phyloP scores from a whole-genome alignment of 2,797 vertebrate species.

The Chelmon rostratus region DNA sequence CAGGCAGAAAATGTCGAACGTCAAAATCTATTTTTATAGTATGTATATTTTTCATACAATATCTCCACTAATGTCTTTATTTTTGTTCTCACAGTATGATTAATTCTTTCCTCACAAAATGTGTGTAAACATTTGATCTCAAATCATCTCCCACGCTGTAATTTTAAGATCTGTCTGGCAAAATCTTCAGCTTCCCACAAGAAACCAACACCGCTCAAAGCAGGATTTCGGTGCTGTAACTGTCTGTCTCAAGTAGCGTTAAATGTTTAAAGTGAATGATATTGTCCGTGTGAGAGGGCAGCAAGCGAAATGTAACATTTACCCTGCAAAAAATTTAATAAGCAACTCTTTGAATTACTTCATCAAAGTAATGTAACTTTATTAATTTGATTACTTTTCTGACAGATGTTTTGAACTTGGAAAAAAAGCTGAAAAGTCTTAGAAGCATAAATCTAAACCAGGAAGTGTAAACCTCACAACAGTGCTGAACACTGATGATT shows the following conservation, averaged over 20 bases:
- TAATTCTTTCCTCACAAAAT: not conserved
- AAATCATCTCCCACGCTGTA: not conserved
- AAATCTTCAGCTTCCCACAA: slow-evolving; percentile 74
- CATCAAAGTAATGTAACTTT: too few relatives aligned
- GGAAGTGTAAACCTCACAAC: too few relatives aligned
- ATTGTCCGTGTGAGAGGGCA: not conserved
- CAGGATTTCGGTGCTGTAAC: slow-evolving; percentile 62
- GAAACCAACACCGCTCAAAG: slow-evolving; percentile 25
- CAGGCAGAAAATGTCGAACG: too few relatives aligned
- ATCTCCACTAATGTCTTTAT: not conserved
- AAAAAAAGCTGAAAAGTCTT: too few relatives aligned
- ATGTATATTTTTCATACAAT: not conserved
- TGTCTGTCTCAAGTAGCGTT: slow-evolving; percentile 63
- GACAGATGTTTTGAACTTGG: too few relatives aligned
- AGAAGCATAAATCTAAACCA: too few relatives aligned
- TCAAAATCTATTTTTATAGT: not conserved
- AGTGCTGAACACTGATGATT: too few relatives aligned
- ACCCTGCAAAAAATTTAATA: too few relatives aligned
- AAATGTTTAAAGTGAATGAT: not conserved
- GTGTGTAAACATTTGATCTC: not conserved
- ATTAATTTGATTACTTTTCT: too few relatives aligned
- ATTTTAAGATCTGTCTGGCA: slow-evolving; percentile 61
- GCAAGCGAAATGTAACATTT: too few relatives aligned
- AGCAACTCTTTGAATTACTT: too few relatives aligned
- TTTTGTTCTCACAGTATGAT: not conserved